A percentile compares a stretch with the other conserved stretches of the same genome.
These are phyloP conservation scores for Marmota monax DNA, from an alignment of 2,113 vertebrate genomes.

Conservation along the genomic window DNA sequence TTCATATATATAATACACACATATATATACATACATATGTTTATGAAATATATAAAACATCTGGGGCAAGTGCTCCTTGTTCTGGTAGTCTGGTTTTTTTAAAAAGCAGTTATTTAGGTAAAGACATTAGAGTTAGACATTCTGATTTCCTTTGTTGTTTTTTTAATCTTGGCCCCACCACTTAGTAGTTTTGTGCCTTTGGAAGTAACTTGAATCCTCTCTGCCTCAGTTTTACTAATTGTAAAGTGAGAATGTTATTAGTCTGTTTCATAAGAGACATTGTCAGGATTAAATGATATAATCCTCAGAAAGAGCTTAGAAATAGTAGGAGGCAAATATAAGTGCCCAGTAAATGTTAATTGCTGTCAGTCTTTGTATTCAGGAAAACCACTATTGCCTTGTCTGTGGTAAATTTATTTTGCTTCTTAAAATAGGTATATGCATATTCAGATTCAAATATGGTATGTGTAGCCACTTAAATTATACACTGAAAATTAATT, in stretches of 20 bases:
- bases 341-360: slow-evolving; percentile 3
- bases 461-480: not conserved
- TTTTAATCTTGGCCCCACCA: not conserved
- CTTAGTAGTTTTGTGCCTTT: not conserved
- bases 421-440: not conserved
- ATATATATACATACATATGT: no score
- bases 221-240: not conserved
- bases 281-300: slow-evolving; percentile 43
- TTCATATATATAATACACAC: no score
- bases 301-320: not conserved
- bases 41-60: not conserved
- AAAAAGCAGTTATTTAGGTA: slow-evolving; percentile 17
- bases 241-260: not conserved
- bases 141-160: not conserved
- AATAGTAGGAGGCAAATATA: not conserved
- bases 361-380: not conserved
- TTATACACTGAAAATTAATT: slow-evolving; percentile 40
- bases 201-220: not conserved
- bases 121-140: not conserved
- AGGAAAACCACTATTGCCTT: not conserved
- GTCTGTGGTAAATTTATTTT: slow-evolving; percentile 12
- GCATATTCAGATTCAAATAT: not conserved
- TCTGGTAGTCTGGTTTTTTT: not conserved
- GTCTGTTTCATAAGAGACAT: not conserved
- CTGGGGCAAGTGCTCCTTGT: slow-evolving; percentile 7